Base-by-base conservation (phyloP, 2,888 invertebrate genomes). In the Dinocampus coccinellae region DNA sequence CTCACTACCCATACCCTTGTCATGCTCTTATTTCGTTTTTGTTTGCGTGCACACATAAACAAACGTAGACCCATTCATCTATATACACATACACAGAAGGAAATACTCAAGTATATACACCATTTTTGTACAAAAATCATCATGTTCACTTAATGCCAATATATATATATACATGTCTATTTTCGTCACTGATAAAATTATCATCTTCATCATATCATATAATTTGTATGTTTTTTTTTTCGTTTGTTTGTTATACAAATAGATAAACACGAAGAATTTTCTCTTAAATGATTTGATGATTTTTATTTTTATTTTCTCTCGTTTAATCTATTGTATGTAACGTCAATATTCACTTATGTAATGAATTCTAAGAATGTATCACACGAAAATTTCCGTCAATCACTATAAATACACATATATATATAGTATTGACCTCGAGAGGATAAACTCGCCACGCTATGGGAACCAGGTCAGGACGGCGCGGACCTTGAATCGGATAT, bases 401-500 rank as follows among this genome's bases (percentile, higher is more conserved):
- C 52, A 20, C 22, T 33, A n/a, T 22, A n/a, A n/a, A n/a, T n/a
- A n/a, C 9, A 58, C 13, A 29, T 33, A 36, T 22, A 13, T n/a
- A 20, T 39, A 63, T 61, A 20, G 69, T 36, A 3, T 34, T 66
- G 66, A 66, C 66, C 66, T 66, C 39, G 36, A 66, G 57, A 34
- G 39, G 53, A 34, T 33, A 52, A 24, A 52, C 52, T 42, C 33
- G 52, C 53, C n/a, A 69, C 33, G 68, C 34, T 24, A 57, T 61
- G 34, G 53, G 36, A 72, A 72, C 47, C 39, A 55, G 72, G 72
- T 72, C 72, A 72, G 72, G 72, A 72, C 62, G 72, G 67, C 72
- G 67, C 57, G 26, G 72, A 72, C 72, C 76, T 77, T 74, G 75
- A 76, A 77, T 76, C 77, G 76, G 75, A 75, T 77, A 77, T 77